Conservation (phyloP, 2,797 vertebrate genomes). For the Tinamus major region DNA sequence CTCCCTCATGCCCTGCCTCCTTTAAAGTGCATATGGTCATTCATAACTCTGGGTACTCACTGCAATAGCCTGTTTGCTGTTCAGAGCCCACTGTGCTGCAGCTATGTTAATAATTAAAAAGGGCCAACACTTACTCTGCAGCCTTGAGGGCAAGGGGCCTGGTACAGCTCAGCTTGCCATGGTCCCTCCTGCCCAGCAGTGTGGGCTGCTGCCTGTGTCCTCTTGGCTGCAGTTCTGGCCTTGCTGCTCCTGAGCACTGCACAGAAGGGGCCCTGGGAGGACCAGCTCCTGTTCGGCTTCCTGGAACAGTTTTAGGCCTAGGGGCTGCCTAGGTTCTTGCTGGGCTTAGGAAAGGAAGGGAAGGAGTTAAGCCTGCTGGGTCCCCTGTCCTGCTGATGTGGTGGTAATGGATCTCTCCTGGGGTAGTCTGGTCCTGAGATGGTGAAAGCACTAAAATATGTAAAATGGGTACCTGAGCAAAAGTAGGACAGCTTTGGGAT, state of each 20-base stretch:
- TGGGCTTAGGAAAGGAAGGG: neutral
- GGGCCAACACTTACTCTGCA: neutral
- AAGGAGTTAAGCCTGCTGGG: rapidly evolving
- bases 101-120: neutral
- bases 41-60: neutral
- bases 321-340: neutral
- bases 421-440: neutral
- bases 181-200: neutral
- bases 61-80: neutral
- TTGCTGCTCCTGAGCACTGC: neutral
- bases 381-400: neutral
- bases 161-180: neutral
- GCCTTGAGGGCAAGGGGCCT: neutral
- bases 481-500: neutral
- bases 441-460: neutral
- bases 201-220: rapidly evolving
- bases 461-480: neutral
- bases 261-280: neutral
- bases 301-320: rapidly evolving
- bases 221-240: neutral
- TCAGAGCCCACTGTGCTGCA: rapidly evolving
- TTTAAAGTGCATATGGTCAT: neutral
- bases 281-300: neutral
- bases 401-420: neutral
- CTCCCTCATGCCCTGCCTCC: neutral